Conservation (phyloP, 2,113 vertebrate genomes). For the Mesocricetus auratus region DNA sequence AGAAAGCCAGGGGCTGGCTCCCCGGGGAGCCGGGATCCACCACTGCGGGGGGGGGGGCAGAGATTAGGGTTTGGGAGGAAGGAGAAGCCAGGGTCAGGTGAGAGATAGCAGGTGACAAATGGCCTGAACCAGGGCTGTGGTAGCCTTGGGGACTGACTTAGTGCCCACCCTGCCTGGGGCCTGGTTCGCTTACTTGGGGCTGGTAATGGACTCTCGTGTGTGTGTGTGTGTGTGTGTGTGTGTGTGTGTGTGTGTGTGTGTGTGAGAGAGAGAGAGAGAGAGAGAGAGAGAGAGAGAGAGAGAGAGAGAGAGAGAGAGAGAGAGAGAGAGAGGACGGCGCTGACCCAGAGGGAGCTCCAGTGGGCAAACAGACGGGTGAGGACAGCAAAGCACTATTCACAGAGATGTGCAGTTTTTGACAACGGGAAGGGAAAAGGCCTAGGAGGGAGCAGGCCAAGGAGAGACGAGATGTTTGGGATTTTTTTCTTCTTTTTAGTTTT, state of each 20-base stretch:
- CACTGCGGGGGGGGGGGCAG: neutral
- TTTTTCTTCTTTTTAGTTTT: neutral
- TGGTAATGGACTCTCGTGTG: neutral
- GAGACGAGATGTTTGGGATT: neutral
- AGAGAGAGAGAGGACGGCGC: too few relatives aligned
- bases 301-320: too few relatives aligned
- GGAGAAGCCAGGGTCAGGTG: neutral
- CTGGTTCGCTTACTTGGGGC: neutral
- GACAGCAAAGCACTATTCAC: neutral
- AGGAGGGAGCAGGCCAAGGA: too few relatives aligned
- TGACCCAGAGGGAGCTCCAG: neutral
- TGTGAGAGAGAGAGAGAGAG: too few relatives aligned
- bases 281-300: too few relatives aligned
- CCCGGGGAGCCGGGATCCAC: rapidly evolving
- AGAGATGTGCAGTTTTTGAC: neutral
- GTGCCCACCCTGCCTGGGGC: neutral
- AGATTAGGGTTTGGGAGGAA: neutral
- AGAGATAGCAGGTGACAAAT: neutral
- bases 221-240: too few relatives aligned
- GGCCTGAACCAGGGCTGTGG: neutral
- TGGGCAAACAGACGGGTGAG: neutral
- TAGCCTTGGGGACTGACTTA: neutral
- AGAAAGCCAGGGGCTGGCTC: neutral
- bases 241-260: too few relatives aligned
- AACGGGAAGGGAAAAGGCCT: neutral